Conservation (phyloP, 37 sponge, comb jelly and placozoan genomes). For the Agelas oroides region DNA sequence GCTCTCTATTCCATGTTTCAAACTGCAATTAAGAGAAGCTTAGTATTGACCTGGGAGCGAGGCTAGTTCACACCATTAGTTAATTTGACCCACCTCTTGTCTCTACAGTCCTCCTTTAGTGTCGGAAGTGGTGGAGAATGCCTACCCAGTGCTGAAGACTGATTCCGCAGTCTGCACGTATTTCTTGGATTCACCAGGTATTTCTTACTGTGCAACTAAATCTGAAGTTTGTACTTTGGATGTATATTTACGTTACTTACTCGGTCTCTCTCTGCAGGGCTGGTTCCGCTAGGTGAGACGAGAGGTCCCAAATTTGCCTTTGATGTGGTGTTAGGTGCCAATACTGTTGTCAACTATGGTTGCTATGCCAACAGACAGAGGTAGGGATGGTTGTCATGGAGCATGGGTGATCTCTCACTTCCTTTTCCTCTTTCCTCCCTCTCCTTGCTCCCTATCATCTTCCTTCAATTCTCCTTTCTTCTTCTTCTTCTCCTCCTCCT, state of each 20-base stretch:
- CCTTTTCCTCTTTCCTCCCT: neutral
- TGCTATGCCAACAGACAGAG: constrained; percentile 67
- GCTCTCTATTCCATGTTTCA: too few relatives aligned
- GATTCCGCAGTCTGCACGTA: constrained; percentile 37
- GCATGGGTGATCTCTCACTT: too few relatives aligned
- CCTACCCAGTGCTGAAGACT: constrained; percentile 18
- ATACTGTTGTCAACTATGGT: constrained; percentile 68
- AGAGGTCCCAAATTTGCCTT: constrained; percentile 60
- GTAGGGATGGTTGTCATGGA: neutral
- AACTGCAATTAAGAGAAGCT: too few relatives aligned
- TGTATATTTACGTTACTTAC: too few relatives aligned
- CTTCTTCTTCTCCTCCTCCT: neutral
- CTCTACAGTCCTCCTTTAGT: constrained; percentile 1
- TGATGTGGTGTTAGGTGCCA: constrained; percentile 47
- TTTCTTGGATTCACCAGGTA: constrained; percentile 65
- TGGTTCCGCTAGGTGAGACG: constrained; percentile 48
- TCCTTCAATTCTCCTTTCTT: neutral
- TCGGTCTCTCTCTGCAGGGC: constrained; percentile 17
- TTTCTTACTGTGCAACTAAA: too few relatives aligned
- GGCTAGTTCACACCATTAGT: too few relatives aligned
- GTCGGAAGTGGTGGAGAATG: constrained; percentile 1
- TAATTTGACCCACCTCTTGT: too few relatives aligned
- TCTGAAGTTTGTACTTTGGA: too few relatives aligned
- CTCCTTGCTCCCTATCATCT: neutral
- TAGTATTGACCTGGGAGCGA: too few relatives aligned